phyloP scores from a whole-genome alignment of 2,113 vertebrate genomes.

The Cyprinodon variegatus region DNA sequence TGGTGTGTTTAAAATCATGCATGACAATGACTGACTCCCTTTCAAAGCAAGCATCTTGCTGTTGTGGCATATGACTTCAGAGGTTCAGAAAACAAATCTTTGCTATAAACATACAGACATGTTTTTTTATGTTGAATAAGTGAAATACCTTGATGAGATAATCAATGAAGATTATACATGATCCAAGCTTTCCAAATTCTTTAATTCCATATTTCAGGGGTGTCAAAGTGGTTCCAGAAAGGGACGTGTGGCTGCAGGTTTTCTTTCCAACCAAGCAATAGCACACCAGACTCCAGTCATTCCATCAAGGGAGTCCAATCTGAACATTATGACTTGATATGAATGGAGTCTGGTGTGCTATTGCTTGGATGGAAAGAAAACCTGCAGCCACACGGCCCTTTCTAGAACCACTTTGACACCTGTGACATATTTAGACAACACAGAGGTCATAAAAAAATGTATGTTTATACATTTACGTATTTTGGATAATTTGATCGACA shows the following conservation, averaged over 20 bases:
- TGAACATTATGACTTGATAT: too few species aligned
- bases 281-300: too few species aligned
- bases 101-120: background rate
- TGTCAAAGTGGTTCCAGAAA: too few species aligned
- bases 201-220: background rate
- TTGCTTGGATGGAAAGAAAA: too few species aligned
- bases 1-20: background rate
- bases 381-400: too few species aligned
- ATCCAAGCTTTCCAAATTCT: slow-evolving; percentile 13
- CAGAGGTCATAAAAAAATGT: background rate
- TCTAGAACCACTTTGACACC: too few species aligned
- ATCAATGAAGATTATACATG: background rate
- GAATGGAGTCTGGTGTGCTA: too few species aligned
- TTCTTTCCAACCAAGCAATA: too few species aligned
- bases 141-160: background rate
- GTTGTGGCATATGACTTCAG: background rate
- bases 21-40: background rate
- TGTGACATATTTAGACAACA: slow-evolving; percentile 1
- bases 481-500: background rate
- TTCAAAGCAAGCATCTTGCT: background rate
- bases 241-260: too few species aligned
- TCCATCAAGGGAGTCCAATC: too few species aligned
- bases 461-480: background rate
- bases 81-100: background rate
- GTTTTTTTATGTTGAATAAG: background rate